Base-by-base conservation (phyloP, 2,797 vertebrate species). In the Danio jaintianensis region DNA sequence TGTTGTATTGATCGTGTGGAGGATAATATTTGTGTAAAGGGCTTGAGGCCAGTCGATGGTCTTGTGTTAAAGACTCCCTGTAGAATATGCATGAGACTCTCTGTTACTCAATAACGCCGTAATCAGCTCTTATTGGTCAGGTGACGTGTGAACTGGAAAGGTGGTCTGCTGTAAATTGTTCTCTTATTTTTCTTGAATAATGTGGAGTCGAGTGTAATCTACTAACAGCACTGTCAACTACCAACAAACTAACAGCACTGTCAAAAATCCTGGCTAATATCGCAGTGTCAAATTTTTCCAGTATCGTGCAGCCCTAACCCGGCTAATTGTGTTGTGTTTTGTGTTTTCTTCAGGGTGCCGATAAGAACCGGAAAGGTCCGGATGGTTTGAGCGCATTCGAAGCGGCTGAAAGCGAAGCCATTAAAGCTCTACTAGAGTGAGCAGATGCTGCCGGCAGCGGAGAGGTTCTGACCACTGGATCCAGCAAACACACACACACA, bases 381-480 rank as follows among this genome's bases (percentile, higher is more conserved):
- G 82, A 91, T 12, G 93, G 91, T 68, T 13, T 63, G 40, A 88
- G 20, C 15, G 85, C 89, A 63, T 81, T 88, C 5, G 92, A 94
- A 64, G 87, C 89, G 4, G 85, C 91, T 0, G 87, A 91, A 22
- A 67, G 4, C 4, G 90, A 90, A 0, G 85, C 48, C 58, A 92
- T 95, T 16, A 94, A 91, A 89, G 91, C 83, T 68, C 89, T 95
- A 83, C 86, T 95, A 53, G 90, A 93, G 89, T 94, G 91, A 94
- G 88, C 36, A 47, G 62, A 42, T 16, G n/a, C 66, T 20, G 20
- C 42, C 75, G 43, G 53, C 77, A 16, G 78, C 52, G 79, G 12
- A 81, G 79, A 77, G 85, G 89, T 71, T 75, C 64, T 63, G 78
- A 82, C 85, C 71, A 63, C 85, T 86, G 82, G 85, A 91, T 88